phyloP scores from a whole-genome alignment of 2,888 invertebrate genomes.

The Steromphala cineraria region DNA sequence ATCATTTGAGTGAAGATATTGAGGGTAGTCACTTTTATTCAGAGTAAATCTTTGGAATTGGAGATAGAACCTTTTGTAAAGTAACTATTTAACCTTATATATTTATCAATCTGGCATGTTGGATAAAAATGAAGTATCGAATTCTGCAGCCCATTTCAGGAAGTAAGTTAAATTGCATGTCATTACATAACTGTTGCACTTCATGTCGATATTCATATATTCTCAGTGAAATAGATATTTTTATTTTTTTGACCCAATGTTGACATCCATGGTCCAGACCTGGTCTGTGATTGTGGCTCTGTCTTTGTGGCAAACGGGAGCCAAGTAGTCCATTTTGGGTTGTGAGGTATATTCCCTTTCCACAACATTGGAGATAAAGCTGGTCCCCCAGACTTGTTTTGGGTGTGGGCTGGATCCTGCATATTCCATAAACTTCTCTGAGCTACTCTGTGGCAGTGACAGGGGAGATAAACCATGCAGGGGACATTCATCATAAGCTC shows the following conservation, averaged over 20 bases:
- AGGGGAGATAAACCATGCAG: slow-evolving; percentile 21
- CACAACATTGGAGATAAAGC: slow-evolving; percentile 24
- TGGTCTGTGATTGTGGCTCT: slow-evolving; percentile 7
- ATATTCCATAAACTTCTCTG: slow-evolving; percentile 26
- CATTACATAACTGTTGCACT: too few species aligned
- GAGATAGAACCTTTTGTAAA: too few species aligned
- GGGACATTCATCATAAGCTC: neutral
- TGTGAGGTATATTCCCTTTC: slow-evolving; percentile 23
- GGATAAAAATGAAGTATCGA: too few species aligned
- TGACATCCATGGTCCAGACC: neutral
- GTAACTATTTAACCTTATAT: too few species aligned
- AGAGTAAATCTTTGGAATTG: too few species aligned
- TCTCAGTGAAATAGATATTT: too few species aligned
- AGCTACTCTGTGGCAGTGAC: slow-evolving; percentile 9
- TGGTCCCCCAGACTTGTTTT: slow-evolving; percentile 17
- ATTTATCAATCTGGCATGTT: too few species aligned
- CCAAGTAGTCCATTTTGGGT: neutral
- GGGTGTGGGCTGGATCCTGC: slow-evolving; percentile 23
- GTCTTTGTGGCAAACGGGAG: slow-evolving; percentile 21
- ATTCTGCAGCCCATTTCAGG: too few species aligned
- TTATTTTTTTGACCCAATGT: neutral
- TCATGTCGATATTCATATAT: too few species aligned
- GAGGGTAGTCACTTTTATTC: too few species aligned
- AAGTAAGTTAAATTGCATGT: too few species aligned
- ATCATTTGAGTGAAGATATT: too few species aligned